Evolutionary conservation across 2,888 invertebrate genomes (phyloP).

Genomic region (Rhorus exstirpatorius): DNA sequence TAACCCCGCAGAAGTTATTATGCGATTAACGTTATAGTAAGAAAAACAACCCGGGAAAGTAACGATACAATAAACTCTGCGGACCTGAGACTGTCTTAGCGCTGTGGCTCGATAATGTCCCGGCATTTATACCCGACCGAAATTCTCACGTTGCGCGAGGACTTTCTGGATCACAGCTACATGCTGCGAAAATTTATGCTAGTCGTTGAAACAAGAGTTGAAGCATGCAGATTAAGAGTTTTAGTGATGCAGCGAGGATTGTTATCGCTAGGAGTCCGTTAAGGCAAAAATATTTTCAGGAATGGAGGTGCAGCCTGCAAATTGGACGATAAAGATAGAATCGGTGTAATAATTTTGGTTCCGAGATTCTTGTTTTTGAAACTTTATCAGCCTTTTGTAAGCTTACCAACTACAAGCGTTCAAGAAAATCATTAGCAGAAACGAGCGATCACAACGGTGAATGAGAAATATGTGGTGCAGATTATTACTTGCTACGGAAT

Average conservation of each 20-base stretch:
- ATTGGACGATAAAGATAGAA: no score
- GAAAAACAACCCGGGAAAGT: slow-evolving; percentile 40
- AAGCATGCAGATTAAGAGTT: slow-evolving; percentile 28
- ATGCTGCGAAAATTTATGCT: slow-evolving; percentile 11
- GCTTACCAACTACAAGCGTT: no score
- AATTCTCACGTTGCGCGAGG: slow-evolving; percentile 29
- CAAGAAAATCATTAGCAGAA: no score
- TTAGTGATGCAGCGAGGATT: slow-evolving; percentile 17
- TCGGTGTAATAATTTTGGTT: no score
- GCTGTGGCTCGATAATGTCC: slow-evolving; percentile 36
- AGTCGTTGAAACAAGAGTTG: slow-evolving; percentile 5
- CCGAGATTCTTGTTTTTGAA: no score
- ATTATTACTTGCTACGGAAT: no score
- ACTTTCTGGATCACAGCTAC: slow-evolving; percentile 13
- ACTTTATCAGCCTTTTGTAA: no score
- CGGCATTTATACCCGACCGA: slow-evolving; percentile 11
- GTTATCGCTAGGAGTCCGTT: not conserved
- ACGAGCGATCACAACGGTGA: no score
- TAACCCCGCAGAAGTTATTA: slow-evolving; percentile 7
- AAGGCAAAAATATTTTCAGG: slow-evolving; percentile 2
- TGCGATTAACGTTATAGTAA: slow-evolving; percentile 42
- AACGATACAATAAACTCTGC: slow-evolving; percentile 45
- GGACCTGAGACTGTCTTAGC: slow-evolving; percentile 32
- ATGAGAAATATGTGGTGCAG: no score
- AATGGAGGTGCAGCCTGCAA: no score